phyloP scores from a whole-genome alignment of 2,888 invertebrate species.

The Torymus auratus region DNA sequence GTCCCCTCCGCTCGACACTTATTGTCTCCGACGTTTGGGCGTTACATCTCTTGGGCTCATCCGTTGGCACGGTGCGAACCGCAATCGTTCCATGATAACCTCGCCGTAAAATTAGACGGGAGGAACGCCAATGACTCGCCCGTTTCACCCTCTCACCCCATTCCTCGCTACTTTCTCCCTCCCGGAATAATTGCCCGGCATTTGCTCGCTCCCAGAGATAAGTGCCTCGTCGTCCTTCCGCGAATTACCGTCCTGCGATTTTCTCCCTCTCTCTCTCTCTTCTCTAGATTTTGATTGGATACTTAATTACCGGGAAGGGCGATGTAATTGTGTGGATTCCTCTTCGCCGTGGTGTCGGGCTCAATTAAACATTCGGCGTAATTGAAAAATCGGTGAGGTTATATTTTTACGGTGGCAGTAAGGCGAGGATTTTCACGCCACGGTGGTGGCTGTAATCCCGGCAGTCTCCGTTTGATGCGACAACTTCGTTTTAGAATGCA shows the following conservation, averaged over 20 bases:
- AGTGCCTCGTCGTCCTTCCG: constrained; percentile 36
- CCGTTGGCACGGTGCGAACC: too few species aligned
- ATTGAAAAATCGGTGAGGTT: background rate
- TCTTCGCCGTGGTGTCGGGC: too few species aligned
- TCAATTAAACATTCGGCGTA: background rate
- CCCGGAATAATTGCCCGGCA: constrained; percentile 39
- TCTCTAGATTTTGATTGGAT: constrained; percentile 44
- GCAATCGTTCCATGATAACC: constrained; percentile 14
- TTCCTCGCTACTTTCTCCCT: too few species aligned
- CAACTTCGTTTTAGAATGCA: too few species aligned
- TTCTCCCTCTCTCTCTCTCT: constrained; percentile 6
- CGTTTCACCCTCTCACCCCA: too few species aligned
- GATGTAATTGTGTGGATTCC: background rate
- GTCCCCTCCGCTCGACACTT: too few species aligned
- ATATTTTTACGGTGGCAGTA: too few species aligned
- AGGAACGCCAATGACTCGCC: background rate
- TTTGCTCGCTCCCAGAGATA: constrained; percentile 16
- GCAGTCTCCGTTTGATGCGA: too few species aligned
- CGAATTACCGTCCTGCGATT: constrained; percentile 40
- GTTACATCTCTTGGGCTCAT: too few species aligned
- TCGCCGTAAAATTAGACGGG: constrained; percentile 43
- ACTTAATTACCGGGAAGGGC: constrained; percentile 39
- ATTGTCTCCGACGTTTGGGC: too few species aligned
- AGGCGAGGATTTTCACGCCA: too few species aligned
- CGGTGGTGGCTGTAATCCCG: too few species aligned